Evolutionary conservation across 2,113 vertebrate species (phyloP).

Genomic region (Pomatorhinus ruficollis): DNA sequence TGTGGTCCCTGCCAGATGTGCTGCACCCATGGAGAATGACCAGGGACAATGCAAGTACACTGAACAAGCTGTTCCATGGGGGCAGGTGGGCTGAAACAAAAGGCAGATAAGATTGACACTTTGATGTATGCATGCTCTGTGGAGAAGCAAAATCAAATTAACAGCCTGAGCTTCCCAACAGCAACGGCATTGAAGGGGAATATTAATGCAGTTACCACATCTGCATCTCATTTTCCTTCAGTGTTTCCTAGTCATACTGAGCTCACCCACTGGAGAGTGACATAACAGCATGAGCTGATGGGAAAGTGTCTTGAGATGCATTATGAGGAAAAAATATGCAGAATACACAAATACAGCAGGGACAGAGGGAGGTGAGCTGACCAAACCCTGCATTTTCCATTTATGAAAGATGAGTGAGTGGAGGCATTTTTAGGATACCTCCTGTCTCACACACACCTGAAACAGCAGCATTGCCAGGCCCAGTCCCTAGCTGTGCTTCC

Average conservation of each 20-base stretch:
- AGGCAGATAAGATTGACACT: slow-evolving; percentile 31
- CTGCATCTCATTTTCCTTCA: slow-evolving; percentile 43
- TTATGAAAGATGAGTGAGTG: neutral
- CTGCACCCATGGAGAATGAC: neutral
- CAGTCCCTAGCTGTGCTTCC: neutral
- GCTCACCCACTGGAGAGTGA: slow-evolving; percentile 52
- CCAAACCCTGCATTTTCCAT: neutral
- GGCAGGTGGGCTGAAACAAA: neutral
- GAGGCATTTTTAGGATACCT: neutral
- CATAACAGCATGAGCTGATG: slow-evolving; percentile 12
- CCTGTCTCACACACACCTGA: neutral
- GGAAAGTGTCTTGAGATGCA: neutral
- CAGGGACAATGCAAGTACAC: neutral
- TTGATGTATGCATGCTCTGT: neutral
- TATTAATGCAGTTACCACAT: slow-evolving; percentile 32
- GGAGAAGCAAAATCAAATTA: slow-evolving; percentile 38
- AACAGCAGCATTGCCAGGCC: fast-evolving
- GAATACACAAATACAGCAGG: neutral
- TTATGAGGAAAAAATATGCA: neutral
- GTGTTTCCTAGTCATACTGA: slow-evolving; percentile 2
- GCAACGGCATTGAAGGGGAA: neutral
- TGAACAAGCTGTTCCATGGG: neutral
- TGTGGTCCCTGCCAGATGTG: slow-evolving; percentile 27
- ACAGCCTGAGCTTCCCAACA: slow-evolving; percentile 4
- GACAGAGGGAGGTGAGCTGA: neutral